phyloP scores from a whole-genome alignment of 1,140 invertebrate genomes.

The Condylostylus longicornis region DNA sequence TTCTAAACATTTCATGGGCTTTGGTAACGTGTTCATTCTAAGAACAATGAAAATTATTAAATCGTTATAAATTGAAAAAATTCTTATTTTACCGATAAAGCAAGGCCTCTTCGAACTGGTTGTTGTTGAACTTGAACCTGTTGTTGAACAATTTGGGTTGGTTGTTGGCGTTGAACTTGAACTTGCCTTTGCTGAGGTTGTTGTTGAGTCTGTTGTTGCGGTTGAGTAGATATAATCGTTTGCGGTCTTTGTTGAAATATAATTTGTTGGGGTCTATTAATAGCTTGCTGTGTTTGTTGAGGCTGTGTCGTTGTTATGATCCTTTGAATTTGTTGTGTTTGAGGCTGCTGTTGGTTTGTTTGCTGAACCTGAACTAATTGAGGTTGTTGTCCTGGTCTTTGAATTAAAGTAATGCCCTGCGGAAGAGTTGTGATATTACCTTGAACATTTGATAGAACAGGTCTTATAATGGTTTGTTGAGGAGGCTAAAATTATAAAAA shows the following conservation, averaged over 20 bases:
- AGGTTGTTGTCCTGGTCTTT: slow-evolving; percentile 29
- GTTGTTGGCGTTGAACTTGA: no score
- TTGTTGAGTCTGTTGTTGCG: slow-evolving; percentile 34
- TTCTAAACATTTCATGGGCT: slow-evolving; percentile 94
- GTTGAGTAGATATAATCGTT: slow-evolving; percentile 26
- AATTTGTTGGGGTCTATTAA: slow-evolving; percentile 26
- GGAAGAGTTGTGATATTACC: slow-evolving; percentile 15
- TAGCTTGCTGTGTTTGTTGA: slow-evolving; percentile 19
- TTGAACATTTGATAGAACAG: slow-evolving; percentile 19
- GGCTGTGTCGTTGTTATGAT: slow-evolving; percentile 15
- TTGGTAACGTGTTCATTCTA: slow-evolving; percentile 91
- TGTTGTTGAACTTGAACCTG: no score
- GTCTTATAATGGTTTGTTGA: slow-evolving; percentile 29
- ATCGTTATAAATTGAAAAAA: not conserved
- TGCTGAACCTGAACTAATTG: slow-evolving; percentile 28
- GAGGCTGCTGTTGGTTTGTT: slow-evolving; percentile 10
- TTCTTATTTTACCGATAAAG: not conserved
- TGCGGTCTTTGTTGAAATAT: slow-evolving; percentile 28
- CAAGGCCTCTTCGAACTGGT: not conserved
- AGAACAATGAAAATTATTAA: slow-evolving; percentile 17
- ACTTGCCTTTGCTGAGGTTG: slow-evolving; percentile 45
- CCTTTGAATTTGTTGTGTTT: slow-evolving; percentile 20
- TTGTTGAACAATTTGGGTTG: no score
- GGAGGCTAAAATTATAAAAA: slow-evolving; percentile 13
- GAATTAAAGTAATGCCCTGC: slow-evolving; percentile 29